Evolutionary conservation across 2,888 invertebrate species (phyloP).

Genomic region (Acleris laterana): DNA sequence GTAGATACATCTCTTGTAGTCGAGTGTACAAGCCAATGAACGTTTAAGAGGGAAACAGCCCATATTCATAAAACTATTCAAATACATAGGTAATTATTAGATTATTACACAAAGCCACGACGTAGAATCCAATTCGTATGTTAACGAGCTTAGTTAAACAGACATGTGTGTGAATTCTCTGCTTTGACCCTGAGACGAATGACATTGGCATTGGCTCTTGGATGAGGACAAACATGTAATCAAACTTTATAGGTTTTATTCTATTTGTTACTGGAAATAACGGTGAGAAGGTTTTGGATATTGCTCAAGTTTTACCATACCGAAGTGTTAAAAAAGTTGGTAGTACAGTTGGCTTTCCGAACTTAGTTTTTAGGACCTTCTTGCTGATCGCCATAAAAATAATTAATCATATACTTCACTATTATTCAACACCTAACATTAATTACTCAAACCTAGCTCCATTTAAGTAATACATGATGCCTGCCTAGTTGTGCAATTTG

Average conservation of each 20-base stretch:
- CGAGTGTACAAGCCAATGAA: slow-evolving; percentile 5
- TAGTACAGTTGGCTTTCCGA: too few relatives aligned
- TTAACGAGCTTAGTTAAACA: slow-evolving; percentile 31
- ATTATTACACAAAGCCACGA: slow-evolving; percentile 17
- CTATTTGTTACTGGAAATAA: too few relatives aligned
- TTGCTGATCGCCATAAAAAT: too few relatives aligned
- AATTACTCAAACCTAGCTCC: not conserved
- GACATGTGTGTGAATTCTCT: slow-evolving; percentile 42
- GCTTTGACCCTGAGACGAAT: slow-evolving; percentile 56
- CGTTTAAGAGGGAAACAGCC: slow-evolving; percentile 12
- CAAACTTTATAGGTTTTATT: too few relatives aligned
- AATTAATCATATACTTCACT: not conserved
- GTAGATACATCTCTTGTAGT: too few relatives aligned
- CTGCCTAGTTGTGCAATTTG: slow-evolving; percentile 12
- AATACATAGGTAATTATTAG: slow-evolving; percentile 12
- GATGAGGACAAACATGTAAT: slow-evolving; percentile 37
- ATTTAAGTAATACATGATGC: slow-evolving; percentile 16
- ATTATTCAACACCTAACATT: not conserved
- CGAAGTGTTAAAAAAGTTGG: too few relatives aligned
- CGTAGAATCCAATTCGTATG: slow-evolving; percentile 11
- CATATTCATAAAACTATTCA: slow-evolving; percentile 25
- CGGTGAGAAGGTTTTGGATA: too few relatives aligned
- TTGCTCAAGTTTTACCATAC: too few relatives aligned
- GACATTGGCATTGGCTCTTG: slow-evolving; percentile 60
- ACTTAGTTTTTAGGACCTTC: too few relatives aligned